phyloP scores from a whole-genome alignment of 2,797 vertebrate genomes.

The Darevskia nairensis region DNA sequence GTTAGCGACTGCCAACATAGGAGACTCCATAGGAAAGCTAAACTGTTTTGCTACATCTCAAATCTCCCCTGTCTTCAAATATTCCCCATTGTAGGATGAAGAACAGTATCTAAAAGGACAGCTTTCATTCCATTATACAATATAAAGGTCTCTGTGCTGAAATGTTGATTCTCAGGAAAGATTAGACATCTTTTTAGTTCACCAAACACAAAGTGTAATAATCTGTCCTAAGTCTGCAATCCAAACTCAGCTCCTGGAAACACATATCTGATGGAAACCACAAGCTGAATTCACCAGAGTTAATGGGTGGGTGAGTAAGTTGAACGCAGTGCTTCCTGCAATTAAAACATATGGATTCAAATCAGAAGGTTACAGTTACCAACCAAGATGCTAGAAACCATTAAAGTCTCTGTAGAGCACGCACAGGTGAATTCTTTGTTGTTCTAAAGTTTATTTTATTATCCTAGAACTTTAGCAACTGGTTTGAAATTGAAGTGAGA shows the following conservation, averaged over 20 bases:
- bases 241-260: conserved; percentile 46
- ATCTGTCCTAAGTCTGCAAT: conserved; percentile 37
- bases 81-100: background rate
- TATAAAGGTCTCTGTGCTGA: background rate
- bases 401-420: conserved; percentile 36
- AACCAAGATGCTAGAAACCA: conserved; percentile 52
- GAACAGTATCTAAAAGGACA: background rate
- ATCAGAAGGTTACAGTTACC: conserved; percentile 62
- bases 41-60: background rate
- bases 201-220: conserved; percentile 22
- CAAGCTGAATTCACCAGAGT: conserved; percentile 48
- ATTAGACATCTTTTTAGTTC: conserved; percentile 11
- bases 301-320: conserved; percentile 46
- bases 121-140: background rate
- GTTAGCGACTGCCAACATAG: background rate
- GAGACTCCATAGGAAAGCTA: background rate
- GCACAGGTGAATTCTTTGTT: conserved; percentile 50
- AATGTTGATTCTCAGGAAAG: conserved; percentile 19
- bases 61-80: background rate
- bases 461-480: conserved; percentile 46
- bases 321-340: conserved; percentile 14
- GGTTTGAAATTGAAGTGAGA: conserved; percentile 36
- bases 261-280: conserved; percentile 51
- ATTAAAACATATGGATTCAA: conserved; percentile 62
- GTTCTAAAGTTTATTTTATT: conserved; percentile 48